These are phyloP conservation scores for Naja naja DNA, from an alignment of 2,113 vertebrate genomes.

Conservation along the genomic window DNA sequence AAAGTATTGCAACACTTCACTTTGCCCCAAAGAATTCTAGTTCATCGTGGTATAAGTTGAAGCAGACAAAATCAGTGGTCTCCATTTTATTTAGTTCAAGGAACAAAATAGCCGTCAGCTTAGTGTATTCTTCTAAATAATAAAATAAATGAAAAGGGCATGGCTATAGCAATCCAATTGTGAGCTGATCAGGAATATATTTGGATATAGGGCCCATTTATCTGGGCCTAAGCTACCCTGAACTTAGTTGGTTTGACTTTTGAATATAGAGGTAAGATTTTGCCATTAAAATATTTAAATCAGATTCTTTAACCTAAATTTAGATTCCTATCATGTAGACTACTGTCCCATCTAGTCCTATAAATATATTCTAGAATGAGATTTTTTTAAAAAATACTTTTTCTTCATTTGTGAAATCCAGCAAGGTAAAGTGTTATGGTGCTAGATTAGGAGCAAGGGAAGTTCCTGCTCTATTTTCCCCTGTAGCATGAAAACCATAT, in stretches of 20 bases:
- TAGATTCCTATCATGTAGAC: not conserved
- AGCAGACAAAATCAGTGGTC: not conserved
- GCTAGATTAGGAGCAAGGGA: not conserved
- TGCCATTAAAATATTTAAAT: not conserved
- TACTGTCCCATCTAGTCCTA: not conserved
- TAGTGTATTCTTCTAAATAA: not conserved
- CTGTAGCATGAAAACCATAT: not conserved
- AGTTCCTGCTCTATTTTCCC: not conserved
- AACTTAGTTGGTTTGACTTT: not conserved
- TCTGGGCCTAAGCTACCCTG: not conserved
- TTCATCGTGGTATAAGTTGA: not conserved
- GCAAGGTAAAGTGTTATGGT: not conserved
- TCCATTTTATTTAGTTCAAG: not conserved
- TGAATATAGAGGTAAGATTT: not conserved
- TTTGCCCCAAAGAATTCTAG: not conserved
- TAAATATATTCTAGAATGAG: not conserved
- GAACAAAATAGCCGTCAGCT: not conserved
- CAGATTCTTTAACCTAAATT: not conserved
- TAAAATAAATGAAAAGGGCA: not conserved
- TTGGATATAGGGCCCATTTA: not conserved
- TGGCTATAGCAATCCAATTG: not conserved
- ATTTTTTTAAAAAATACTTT: not conserved
- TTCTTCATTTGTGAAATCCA: not conserved
- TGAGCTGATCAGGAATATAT: not conserved
- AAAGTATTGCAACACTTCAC: not conserved